Base-by-base conservation (phyloP, 2,797 vertebrate genomes). In the Hydrolagus colliei region DNA sequence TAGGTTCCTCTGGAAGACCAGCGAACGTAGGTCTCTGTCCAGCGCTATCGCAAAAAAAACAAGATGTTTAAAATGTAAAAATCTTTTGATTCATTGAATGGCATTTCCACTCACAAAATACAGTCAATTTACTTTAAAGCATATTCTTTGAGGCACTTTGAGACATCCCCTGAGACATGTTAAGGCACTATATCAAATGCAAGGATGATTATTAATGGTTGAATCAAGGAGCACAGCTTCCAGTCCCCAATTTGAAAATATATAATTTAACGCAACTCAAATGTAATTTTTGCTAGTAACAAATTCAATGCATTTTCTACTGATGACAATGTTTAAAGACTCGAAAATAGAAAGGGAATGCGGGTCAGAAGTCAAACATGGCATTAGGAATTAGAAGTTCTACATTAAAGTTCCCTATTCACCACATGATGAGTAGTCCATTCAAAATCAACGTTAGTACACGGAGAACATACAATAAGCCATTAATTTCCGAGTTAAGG, bases 1-100 rank as follows among this genome's bases (percentile, higher is more conserved):
- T 98, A 99, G 72, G 97, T 99, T 22, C 98, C 98, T 91, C 96
- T 98, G 0, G 97, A 97, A 86, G 98, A 99, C 98, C 98, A 99
- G 72, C 98, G 97, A 20, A 99, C 97, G 0, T 98, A 99, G 0
- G 97, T 99, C 92, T 99, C 98, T 11, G 98, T 99, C 98, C 98
- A 99, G 80, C 98, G 93, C 97, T 99, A 90, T 1, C 76, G 87
- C 72, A 11, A 11, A 87, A 86, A 82, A 20, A 1, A 63, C 6
- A 18, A 20, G 0, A 88, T 61, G 87, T 86, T 84, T 85, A 87
- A 82, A 77, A 86, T 86, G 82, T 52, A 86, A 86, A 88, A 5
- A 80, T 12, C 27, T 65, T 67, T 12, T 62, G 61, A 10, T 27
- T 52, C 2, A 52, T 52, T 52, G 41, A 52, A 52, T 52, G 41